These are phyloP conservation scores for Sminthurides aquaticus DNA, from an alignment of 2,888 invertebrate species.

Conservation along the genomic window DNA sequence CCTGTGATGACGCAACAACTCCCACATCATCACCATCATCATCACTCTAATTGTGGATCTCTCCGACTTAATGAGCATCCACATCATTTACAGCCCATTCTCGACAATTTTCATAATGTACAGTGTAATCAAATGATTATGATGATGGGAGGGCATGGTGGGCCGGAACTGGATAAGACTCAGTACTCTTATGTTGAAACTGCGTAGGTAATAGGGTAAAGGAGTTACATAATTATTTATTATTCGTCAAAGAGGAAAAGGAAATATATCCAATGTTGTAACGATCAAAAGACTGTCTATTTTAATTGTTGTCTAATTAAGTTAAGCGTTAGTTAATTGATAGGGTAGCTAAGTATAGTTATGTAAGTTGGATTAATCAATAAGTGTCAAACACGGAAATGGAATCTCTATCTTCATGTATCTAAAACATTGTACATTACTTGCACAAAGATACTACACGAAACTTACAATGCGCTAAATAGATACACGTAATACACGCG, in stretches of 20 bases:
- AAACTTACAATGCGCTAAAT: no score
- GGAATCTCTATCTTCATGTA: no score
- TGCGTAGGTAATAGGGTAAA: not conserved
- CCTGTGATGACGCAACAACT: not conserved
- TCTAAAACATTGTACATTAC: no score
- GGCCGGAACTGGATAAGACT: conserved; percentile 12
- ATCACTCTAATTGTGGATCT: not conserved
- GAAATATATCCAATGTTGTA: no score
- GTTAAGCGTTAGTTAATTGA: no score
- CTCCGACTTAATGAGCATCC: not conserved
- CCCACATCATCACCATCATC: conserved; percentile 9
- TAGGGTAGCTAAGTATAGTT: no score
- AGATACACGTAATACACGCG: no score
- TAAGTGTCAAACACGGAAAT: no score
- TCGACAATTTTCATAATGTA: conserved; percentile 19
- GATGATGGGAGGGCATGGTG: not conserved
- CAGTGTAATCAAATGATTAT: conserved; percentile 16
- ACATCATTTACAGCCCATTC: conserved; percentile 2
- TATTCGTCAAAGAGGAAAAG: conserved; percentile 4
- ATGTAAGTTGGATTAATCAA: no score
- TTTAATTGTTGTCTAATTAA: no score
- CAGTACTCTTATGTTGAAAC: conserved; percentile 21
- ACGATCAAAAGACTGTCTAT: no score
- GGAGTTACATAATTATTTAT: conserved; percentile 1
- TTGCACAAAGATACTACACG: no score